These are phyloP conservation scores for Melopsittacus undulatus DNA, from an alignment of 2,797 vertebrate genomes.

Conservation along the genomic window DNA sequence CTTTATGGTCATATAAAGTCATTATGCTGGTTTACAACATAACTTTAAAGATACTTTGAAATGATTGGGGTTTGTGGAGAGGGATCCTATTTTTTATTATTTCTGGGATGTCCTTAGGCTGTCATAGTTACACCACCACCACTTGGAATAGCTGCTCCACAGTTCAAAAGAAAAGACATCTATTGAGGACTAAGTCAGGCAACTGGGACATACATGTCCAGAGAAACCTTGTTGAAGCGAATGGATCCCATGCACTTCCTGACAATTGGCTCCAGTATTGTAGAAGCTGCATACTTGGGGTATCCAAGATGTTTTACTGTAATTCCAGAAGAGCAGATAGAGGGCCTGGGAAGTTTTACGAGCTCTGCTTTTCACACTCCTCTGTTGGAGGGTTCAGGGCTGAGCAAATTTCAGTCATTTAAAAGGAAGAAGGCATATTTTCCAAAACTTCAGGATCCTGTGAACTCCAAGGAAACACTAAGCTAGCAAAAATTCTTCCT, in stretches of 20 bases:
- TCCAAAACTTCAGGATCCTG: background rate
- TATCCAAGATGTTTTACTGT: background rate
- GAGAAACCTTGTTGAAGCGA: background rate
- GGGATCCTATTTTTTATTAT: background rate
- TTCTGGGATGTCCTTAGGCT: constrained; percentile 26
- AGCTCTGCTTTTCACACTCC: background rate
- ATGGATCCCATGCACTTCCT: background rate
- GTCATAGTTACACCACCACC: background rate
- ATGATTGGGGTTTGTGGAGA: constrained; percentile 21
- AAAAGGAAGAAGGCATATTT: background rate
- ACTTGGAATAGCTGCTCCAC: background rate
- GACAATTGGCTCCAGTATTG: background rate
- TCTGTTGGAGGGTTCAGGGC: background rate
- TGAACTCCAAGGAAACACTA: background rate
- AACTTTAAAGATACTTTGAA: constrained; percentile 17
- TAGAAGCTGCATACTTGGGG: background rate
- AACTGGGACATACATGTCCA: background rate
- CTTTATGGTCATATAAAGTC: constrained; percentile 20
- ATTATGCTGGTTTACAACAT: constrained; percentile 12
- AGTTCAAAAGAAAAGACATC: background rate
- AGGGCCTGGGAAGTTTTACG: background rate
- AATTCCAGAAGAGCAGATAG: background rate
- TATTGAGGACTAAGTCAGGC: background rate
- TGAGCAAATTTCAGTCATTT: background rate
- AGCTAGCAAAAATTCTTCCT: background rate